Conservation (phyloP, 1,140 invertebrate species). For the Piezodorus guildinii region DNA sequence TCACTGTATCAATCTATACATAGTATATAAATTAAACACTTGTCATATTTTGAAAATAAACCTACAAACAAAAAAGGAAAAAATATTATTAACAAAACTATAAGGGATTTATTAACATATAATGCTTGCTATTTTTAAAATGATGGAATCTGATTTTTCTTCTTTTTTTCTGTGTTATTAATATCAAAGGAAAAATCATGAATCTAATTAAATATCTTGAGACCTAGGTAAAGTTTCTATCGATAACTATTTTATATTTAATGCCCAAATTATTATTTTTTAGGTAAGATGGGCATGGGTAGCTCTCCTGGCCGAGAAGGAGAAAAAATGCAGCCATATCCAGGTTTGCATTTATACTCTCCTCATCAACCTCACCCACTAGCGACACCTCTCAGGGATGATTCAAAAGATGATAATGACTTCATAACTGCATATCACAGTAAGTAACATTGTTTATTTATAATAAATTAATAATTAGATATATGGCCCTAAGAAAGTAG, state of each 20-base stretch:
- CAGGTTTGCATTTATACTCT: conserved; percentile 27
- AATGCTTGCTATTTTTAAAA: no score
- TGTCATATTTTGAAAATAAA: no score
- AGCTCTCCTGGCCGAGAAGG: conserved; percentile 28
- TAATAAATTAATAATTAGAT: neutral
- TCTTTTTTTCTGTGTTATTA: no score
- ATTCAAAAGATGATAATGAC: conserved; percentile 44
- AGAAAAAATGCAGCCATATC: conserved; percentile 28
- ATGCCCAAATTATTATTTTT: neutral
- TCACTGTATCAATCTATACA: no score
- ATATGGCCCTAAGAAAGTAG: no score
- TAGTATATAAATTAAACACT: no score
- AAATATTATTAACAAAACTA: no score
- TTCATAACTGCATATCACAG: conserved; percentile 48
- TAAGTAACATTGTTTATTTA: conserved; percentile 35
- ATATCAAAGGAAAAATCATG: neutral
- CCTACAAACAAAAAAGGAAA: no score
- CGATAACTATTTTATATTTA: no score
- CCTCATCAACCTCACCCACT: conserved; percentile 21
- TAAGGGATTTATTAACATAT: no score
- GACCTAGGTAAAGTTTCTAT: no score
- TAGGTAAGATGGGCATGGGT: conserved; percentile 27
- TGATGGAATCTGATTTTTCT: no score
- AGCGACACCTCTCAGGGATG: conserved; percentile 27
- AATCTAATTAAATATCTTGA: neutral